phyloP scores from a whole-genome alignment of 1,140 invertebrate species.

The Atopsyche davidsoni region DNA sequence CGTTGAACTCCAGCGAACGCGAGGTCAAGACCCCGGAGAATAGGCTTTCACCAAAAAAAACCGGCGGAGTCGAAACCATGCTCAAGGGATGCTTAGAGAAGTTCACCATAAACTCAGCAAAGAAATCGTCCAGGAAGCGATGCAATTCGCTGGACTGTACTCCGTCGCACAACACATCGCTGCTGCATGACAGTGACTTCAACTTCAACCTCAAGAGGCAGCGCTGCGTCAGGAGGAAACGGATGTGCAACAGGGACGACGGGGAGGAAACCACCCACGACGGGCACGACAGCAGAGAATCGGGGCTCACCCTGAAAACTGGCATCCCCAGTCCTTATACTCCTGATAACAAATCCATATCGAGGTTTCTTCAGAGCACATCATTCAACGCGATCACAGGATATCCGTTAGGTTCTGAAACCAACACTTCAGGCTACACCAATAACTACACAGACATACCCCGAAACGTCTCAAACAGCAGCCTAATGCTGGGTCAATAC shows the following conservation, averaged over 20 bases:
- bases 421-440: constrained; percentile 10
- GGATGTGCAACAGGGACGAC: constrained; percentile 17
- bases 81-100: no score
- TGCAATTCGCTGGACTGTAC: constrained; percentile 17
- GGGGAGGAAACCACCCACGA: constrained; percentile 4
- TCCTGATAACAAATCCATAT: constrained; percentile 20
- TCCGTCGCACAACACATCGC: constrained; percentile 20
- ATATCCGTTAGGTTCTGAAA: constrained; percentile 18
- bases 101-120: neutral
- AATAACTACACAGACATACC: constrained; percentile 11
- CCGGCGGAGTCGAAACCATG: constrained; percentile 8
- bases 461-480: constrained; percentile 19
- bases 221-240: constrained; percentile 27
- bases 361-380: constrained; percentile 14
- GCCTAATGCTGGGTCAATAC: constrained; percentile 21
- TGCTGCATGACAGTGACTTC: constrained; percentile 11
- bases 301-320: constrained; percentile 23
- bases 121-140: constrained; percentile 12
- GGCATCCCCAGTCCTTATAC: constrained; percentile 29
- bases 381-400: constrained; percentile 27
- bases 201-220: constrained; percentile 29
- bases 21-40: constrained; percentile 29
- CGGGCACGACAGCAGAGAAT: constrained; percentile 16
- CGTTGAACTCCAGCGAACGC: constrained; percentile 24
- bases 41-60: constrained; percentile 14